A percentile compares a stretch with the other conserved stretches of the same genome.
Evolutionary conservation across 2,797 vertebrate genomes (phyloP).

Genomic region (Chaenodraco wilsoni): DNA sequence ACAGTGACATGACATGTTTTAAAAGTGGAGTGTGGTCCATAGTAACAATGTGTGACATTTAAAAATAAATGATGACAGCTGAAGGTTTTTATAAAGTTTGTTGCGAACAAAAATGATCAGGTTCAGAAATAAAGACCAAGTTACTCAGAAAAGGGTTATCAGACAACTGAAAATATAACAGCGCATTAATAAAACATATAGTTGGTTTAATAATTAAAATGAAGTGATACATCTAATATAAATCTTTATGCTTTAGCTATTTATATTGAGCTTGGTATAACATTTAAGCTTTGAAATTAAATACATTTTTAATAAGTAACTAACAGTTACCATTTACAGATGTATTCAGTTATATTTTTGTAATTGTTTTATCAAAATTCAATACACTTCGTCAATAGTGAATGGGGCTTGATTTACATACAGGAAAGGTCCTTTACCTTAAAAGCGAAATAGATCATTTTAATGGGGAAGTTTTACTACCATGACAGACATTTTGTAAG

Average conservation of each 20-base stretch:
- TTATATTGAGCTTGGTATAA: too few relatives aligned
- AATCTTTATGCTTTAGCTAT: not conserved
- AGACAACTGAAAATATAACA: not conserved
- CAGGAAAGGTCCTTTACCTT: not conserved
- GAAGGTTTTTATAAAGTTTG: not conserved
- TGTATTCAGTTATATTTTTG: not conserved
- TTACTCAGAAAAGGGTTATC: not conserved
- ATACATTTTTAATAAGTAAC: not conserved
- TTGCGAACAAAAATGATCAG: not conserved
- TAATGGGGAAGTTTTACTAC: not conserved
- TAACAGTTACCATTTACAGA: not conserved
- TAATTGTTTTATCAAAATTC: not conserved
- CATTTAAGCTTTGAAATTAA: too few relatives aligned
- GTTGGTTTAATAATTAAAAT: not conserved
- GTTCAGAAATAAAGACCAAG: too few relatives aligned
- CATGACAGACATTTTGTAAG: not conserved
- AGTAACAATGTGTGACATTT: not conserved
- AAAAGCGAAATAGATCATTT: not conserved
- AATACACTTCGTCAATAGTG: not conserved
- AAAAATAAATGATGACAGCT: not conserved
- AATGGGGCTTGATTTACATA: not conserved
- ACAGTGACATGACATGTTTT: not conserved
- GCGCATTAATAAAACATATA: not conserved
- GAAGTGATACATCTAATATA: not conserved
- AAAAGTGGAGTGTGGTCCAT: not conserved